phyloP scores from a whole-genome alignment of 64 coral and sea anemone species.

The Exaiptasia diaphana region DNA sequence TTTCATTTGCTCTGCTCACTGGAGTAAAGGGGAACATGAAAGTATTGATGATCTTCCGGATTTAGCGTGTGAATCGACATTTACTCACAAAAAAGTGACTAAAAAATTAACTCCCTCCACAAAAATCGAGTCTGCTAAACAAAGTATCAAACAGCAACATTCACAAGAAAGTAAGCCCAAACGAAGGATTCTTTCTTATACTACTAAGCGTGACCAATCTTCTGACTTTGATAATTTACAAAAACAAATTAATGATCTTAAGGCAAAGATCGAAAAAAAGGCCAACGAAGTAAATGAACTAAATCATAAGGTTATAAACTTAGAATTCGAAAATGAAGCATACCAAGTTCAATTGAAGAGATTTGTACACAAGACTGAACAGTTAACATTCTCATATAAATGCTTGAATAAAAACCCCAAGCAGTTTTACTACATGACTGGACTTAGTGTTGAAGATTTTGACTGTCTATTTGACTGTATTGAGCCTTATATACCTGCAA shows the following conservation, averaged over 20 bases:
- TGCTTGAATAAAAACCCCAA: not conserved
- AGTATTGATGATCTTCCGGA: constrained; percentile 37
- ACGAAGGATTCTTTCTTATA: constrained; percentile 23
- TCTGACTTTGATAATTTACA: not conserved
- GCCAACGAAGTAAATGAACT: constrained; percentile 8
- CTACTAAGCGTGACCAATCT: not conserved
- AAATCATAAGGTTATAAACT: not conserved
- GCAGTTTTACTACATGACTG: constrained; percentile 27
- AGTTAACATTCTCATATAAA: constrained; percentile 32
- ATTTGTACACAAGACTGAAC: not conserved
- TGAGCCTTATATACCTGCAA: constrained; percentile 24
- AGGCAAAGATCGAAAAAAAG: constrained; percentile 4
- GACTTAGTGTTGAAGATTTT: constrained; percentile 27
- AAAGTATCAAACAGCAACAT: not conserved
- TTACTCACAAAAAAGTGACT: not conserved
- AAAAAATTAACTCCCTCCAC: constrained; percentile 14
- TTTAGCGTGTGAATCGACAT: constrained; percentile 1
- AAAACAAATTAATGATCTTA: constrained; percentile 11
- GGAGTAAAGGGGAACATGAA: constrained; percentile 15
- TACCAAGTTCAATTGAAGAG: constrained; percentile 16
- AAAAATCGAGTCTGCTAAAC: constrained; percentile 37
- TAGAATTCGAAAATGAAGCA: not conserved
- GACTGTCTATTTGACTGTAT: constrained; percentile 53
- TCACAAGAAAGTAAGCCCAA: not conserved
- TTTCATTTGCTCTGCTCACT: constrained; percentile 55